Evolutionary conservation across 92 coral and sea anemone genomes (phyloP).

Genomic region (Porites divaricata): DNA sequence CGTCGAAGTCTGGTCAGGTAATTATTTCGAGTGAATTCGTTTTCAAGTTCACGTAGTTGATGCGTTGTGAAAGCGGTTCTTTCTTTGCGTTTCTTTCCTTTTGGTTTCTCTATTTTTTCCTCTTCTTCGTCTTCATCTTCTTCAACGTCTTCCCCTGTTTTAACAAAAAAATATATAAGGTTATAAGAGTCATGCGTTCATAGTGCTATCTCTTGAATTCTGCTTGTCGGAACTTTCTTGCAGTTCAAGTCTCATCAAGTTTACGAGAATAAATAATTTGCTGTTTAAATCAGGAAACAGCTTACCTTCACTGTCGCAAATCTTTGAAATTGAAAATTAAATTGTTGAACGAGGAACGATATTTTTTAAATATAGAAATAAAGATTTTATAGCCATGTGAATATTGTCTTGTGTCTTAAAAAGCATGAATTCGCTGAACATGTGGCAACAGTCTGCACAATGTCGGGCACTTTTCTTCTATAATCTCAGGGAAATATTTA

Average conservation of each 20-base stretch:
- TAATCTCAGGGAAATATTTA: not conserved
- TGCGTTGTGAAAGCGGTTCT: constrained; percentile 98
- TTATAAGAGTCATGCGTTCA: not conserved
- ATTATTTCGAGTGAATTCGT: constrained; percentile 94
- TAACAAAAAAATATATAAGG: not conserved
- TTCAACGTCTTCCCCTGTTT: constrained; percentile 25
- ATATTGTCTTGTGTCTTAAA: too few species aligned
- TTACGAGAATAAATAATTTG: too few species aligned
- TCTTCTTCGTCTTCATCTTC: constrained; percentile 71
- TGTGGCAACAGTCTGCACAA: not conserved
- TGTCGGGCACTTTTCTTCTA: not conserved
- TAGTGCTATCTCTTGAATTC: not conserved
- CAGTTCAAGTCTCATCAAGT: too few species aligned
- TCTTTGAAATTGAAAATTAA: too few species aligned
- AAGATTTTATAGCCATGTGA: too few species aligned
- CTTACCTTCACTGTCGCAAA: too few species aligned
- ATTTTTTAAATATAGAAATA: too few species aligned
- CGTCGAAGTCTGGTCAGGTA: constrained; percentile 95
- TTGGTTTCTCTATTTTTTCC: constrained; percentile 56
- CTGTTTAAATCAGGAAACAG: too few species aligned
- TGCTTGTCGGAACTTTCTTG: too few species aligned
- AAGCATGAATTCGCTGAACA: not conserved
- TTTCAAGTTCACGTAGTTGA: constrained; percentile 96
- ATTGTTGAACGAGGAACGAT: too few species aligned
- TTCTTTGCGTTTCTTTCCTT: constrained; percentile 94